Percentiles rank a stretch among this genome's conserved stretches.
Conservation (phyloP, 1,140 invertebrate genomes). For the Cydia pomonella region DNA sequence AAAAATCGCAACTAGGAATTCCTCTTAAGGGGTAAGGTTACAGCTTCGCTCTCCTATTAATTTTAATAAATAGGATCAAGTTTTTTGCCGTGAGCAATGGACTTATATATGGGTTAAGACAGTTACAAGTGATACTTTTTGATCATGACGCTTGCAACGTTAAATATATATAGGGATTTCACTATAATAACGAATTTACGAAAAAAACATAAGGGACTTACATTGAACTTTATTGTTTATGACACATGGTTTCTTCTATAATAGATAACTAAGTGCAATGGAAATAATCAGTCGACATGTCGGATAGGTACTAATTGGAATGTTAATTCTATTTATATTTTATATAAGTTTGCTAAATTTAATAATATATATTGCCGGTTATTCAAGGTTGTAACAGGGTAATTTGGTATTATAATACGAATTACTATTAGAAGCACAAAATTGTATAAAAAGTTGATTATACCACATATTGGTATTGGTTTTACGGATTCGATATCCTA, state of each 20-base stretch:
- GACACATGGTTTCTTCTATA: neutral
- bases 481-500: slow-evolving; percentile 20
- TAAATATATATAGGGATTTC: too few species aligned
- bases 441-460: slow-evolving; percentile 35
- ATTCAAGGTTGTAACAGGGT: slow-evolving; percentile 68
- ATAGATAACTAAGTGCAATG: neutral
- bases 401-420: slow-evolving; percentile 49
- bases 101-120: too few species aligned
- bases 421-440: slow-evolving; percentile 48
- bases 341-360: slow-evolving; percentile 21
- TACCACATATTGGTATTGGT: slow-evolving; percentile 20
- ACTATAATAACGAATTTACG: too few species aligned
- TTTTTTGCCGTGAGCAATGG: too few species aligned
- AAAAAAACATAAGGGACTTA: too few species aligned
- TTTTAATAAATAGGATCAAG: too few species aligned
- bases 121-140: too few species aligned
- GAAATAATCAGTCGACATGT: neutral
- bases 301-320: slow-evolving; percentile 1
- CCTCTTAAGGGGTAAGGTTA: too few species aligned
- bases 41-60: too few species aligned
- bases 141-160: too few species aligned
- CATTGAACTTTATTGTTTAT: neutral
- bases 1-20: too few species aligned
- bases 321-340: slow-evolving; percentile 37
- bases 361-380: slow-evolving; percentile 43